A percentile compares a stretch with the other conserved stretches of the same genome.
Conservation (phyloP, 1,140 invertebrate genomes). For the Papilio glaucus region DNA sequence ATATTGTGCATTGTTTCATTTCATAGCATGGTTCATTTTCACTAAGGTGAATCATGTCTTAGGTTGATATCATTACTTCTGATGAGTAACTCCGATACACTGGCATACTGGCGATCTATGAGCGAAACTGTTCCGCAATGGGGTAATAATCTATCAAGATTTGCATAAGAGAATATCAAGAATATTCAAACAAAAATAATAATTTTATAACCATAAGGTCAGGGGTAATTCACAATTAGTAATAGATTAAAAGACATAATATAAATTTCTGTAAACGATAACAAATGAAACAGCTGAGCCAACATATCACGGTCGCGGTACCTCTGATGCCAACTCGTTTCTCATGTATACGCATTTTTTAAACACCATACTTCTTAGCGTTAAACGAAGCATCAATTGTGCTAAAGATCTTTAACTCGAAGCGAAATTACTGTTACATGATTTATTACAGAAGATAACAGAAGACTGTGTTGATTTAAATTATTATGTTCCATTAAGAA, state of each 20-base stretch:
- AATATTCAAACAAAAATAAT: no score
- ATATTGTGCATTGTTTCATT: neutral
- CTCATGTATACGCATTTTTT: conserved; percentile 10
- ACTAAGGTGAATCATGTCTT: neutral
- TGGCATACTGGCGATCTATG: neutral
- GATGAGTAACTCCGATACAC: neutral
- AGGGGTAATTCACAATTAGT: no score
- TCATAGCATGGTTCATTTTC: neutral
- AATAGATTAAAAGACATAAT: neutral
- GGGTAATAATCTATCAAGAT: neutral
- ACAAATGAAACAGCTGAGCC: neutral
- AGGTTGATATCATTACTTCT: neutral
- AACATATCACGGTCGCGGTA: neutral
- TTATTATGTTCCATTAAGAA: no score
- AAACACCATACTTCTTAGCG: neutral
- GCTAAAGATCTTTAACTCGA: conserved; percentile 33
- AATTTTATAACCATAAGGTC: no score
- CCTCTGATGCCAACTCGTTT: conserved; percentile 35
- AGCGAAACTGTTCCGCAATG: neutral
- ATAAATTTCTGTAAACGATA: neutral
- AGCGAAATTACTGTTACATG: neutral
- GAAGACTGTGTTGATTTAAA: neutral
- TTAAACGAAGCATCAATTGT: conserved; percentile 36
- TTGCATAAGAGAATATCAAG: no score
- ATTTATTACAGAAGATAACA: neutral